Conservation (phyloP, 2,888 invertebrate species). For the Ypsolopha sequella region DNA sequence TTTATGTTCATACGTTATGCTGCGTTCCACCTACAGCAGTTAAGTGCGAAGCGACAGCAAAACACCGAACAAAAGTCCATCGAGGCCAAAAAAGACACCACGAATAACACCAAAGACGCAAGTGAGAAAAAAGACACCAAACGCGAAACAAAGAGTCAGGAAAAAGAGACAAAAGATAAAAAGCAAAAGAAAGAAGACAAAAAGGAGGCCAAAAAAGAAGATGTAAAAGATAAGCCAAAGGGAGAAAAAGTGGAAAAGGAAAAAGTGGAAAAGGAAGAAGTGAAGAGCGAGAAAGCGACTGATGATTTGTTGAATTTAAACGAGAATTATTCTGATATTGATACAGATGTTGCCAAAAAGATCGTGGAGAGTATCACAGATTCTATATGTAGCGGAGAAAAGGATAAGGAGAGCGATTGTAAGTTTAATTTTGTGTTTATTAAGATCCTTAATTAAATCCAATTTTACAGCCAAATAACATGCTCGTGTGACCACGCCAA, state of each 20-base stretch:
- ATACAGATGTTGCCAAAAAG: constrained; percentile 90
- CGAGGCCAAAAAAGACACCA: constrained; percentile 44
- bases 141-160: constrained; percentile 30
- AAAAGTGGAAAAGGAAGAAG: constrained; percentile 16
- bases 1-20: constrained; percentile 97
- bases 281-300: constrained; percentile 27
- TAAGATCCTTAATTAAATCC: too few relatives aligned
- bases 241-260: constrained; percentile 17
- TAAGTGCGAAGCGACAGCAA: constrained; percentile 77
- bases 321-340: constrained; percentile 68
- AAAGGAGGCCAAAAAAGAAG: constrained; percentile 27
- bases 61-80: constrained; percentile 49
- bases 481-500: too few relatives aligned
- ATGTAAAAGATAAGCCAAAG: constrained; percentile 15
- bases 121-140: constrained; percentile 19
- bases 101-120: constrained; percentile 25
- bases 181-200: constrained; percentile 34
- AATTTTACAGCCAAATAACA: too few relatives aligned
- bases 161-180: constrained; percentile 34
- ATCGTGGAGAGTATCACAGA: constrained; percentile 91
- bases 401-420: constrained; percentile 75
- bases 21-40: constrained; percentile 93
- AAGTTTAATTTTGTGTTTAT: constrained; percentile 21
- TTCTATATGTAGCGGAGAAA: constrained; percentile 80
- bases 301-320: constrained; percentile 43